Conservation (phyloP, 1,140 invertebrate genomes). For the Ctenoplectra terminalis region DNA sequence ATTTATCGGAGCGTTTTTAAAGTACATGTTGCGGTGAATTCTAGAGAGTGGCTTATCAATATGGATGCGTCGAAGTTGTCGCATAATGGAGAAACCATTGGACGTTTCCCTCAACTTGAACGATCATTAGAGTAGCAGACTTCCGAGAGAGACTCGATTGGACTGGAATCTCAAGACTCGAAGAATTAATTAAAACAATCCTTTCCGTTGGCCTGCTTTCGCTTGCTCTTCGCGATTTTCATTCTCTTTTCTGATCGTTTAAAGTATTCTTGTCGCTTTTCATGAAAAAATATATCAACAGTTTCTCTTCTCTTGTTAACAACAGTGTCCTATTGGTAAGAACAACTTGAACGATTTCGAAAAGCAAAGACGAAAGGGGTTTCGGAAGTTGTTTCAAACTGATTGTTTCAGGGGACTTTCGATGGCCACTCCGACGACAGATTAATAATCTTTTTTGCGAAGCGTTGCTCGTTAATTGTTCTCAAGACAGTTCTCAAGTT, state of each 20-base stretch:
- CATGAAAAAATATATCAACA: background rate
- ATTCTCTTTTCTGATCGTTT: background rate
- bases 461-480: background rate
- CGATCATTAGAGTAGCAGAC: conserved; percentile 24
- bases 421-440: background rate
- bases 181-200: conserved; percentile 65
- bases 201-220: conserved; percentile 27
- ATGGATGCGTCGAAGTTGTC: conserved; percentile 66
- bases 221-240: background rate
- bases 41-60: conserved; percentile 63
- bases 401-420: conserved; percentile 15
- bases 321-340: background rate
- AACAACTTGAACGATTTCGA: background rate
- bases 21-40: background rate
- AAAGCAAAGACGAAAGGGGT: no score
- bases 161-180: conserved; percentile 53
- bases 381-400: background rate
- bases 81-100: conserved; percentile 65
- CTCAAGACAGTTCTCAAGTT: background rate
- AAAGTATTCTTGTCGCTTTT: background rate
- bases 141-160: conserved; percentile 49
- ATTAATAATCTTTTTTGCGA: conserved; percentile 15
- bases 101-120: conserved; percentile 27
- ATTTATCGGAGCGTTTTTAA: conserved; percentile 26
- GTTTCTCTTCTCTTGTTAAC: background rate